Evolutionary conservation across 2,797 vertebrate species (phyloP).

Genomic region (Phylloscopus collybita): DNA sequence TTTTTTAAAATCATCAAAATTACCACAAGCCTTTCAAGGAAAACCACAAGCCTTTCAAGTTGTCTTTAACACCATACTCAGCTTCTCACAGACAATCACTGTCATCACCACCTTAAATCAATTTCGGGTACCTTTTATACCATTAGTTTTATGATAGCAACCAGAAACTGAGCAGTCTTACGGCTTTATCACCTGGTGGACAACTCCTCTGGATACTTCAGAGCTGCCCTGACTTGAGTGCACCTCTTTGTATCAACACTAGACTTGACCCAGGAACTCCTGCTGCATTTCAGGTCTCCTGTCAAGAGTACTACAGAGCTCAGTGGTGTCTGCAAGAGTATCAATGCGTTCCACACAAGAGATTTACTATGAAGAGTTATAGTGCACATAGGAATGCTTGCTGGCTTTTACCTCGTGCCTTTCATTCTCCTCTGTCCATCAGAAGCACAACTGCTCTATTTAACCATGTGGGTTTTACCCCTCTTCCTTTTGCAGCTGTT

Average conservation of each 20-base stretch:
- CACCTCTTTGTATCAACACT: neutral
- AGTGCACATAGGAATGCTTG: neutral
- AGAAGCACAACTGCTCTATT: neutral
- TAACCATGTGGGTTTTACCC: neutral
- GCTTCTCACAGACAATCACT: neutral
- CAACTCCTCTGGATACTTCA: neutral
- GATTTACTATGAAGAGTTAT: neutral
- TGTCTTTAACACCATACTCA: neutral
- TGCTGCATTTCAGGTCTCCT: neutral
- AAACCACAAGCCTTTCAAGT: neutral
- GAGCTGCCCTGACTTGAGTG: neutral
- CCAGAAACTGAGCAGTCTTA: neutral
- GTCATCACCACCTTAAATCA: neutral
- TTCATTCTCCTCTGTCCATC: neutral
- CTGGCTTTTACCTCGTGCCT: neutral
- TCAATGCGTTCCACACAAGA: neutral
- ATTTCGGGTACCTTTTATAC: neutral
- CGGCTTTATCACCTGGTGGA: neutral
- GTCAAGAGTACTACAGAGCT: neutral
- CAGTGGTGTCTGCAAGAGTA: neutral
- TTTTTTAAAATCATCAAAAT: neutral
- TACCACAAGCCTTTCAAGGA: neutral
- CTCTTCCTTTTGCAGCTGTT: neutral
- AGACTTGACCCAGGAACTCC: neutral
- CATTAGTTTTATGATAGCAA: neutral